phyloP scores from a whole-genome alignment of 2,797 vertebrate species.

The Hybognathus amarus region DNA sequence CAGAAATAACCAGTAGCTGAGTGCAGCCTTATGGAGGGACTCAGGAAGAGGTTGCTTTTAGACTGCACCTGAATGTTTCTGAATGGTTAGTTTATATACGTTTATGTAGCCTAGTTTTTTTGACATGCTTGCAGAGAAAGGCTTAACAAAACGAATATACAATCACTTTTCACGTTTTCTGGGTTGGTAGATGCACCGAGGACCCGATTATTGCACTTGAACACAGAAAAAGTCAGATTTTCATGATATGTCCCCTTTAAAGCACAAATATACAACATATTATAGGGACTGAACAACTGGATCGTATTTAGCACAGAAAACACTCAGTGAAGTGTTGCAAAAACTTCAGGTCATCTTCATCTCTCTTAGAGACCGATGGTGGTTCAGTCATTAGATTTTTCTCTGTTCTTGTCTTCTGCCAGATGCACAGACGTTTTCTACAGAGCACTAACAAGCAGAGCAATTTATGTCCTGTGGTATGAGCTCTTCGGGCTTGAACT shows the following conservation, averaged over 20 bases:
- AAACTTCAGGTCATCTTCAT: not conserved
- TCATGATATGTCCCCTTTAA: not conserved
- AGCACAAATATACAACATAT: not conserved
- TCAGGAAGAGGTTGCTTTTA: no score
- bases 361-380: not conserved
- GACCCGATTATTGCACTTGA: no score
- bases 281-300: not conserved
- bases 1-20: no score
- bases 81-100: no score
- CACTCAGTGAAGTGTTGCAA: not conserved
- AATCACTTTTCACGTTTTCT: no score
- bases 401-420: slow-evolving; percentile 12
- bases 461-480: slow-evolving; percentile 40
- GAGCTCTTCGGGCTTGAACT: slow-evolving; percentile 26
- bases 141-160: no score
- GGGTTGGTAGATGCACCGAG: no score
- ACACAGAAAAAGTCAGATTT: no score
- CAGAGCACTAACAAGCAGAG: slow-evolving; percentile 40
- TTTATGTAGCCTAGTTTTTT: no score
- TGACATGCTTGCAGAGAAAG: no score
- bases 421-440: slow-evolving; percentile 19
- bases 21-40: no score
- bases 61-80: no score
- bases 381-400: slow-evolving; percentile 1
- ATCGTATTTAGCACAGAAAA: not conserved